phyloP scores from a whole-genome alignment of 2,888 invertebrate genomes.

The Xestoiulus laeticollis region DNA sequence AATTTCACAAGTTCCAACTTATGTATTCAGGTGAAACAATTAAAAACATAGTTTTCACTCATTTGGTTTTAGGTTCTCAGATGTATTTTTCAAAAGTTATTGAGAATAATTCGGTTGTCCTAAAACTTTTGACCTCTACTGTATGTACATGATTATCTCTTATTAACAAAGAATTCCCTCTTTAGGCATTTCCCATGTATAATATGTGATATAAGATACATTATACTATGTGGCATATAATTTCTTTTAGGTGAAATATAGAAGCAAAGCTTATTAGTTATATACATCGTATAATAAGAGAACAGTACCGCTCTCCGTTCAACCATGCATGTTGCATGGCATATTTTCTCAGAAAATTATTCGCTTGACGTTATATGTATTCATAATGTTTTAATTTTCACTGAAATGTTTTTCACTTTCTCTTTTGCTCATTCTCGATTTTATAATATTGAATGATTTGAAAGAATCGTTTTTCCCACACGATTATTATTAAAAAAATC shows the following conservation, averaged over 20 bases:
- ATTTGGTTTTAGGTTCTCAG: too few species aligned
- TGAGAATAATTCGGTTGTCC: too few species aligned
- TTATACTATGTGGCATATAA: too few species aligned
- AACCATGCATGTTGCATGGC: not conserved
- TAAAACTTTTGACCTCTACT: too few species aligned
- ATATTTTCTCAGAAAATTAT: constrained; percentile 17
- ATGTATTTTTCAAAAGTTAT: too few species aligned
- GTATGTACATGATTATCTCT: too few species aligned
- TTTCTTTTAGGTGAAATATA: not conserved
- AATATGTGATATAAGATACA: too few species aligned
- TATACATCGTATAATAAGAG: not conserved
- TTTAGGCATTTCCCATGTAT: too few species aligned
- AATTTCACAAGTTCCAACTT: too few species aligned
- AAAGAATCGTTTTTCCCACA: not conserved
- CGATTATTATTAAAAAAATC: not conserved
- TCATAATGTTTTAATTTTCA: not conserved
- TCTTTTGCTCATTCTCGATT: not conserved
- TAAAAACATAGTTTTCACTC: too few species aligned
- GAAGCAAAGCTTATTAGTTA: not conserved
- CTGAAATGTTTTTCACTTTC: not conserved
- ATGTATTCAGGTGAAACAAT: too few species aligned
- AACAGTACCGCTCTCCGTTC: not conserved
- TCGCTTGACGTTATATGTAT: not conserved
- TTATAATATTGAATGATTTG: not conserved
- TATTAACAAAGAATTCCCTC: too few species aligned